Conservation (phyloP, 2,888 invertebrate genomes). For the Rhabditophanes sp. region DNA sequence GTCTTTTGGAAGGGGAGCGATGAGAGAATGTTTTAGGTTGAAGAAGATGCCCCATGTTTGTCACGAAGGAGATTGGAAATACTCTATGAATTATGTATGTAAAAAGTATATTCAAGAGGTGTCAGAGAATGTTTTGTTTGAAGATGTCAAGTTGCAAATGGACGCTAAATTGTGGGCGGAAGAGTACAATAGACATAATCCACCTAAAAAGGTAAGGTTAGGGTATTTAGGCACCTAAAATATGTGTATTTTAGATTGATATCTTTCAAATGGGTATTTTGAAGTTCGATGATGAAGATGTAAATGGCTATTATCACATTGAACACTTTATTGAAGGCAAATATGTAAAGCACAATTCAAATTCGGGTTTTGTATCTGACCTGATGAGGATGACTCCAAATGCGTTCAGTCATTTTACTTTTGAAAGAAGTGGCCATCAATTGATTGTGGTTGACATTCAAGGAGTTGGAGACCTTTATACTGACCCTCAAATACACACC, state of each 20-base stretch:
- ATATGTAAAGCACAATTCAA: slow-evolving; percentile 53
- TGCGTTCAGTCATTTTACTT: slow-evolving; percentile 53
- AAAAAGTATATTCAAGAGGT: slow-evolving; percentile 49
- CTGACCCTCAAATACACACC: slow-evolving; percentile 53
- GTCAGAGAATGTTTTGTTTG: slow-evolving; percentile 49
- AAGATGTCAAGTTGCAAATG: slow-evolving; percentile 53
- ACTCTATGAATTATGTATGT: slow-evolving; percentile 51
- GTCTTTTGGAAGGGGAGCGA: slow-evolving; percentile 51
- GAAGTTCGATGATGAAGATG: slow-evolving; percentile 48
- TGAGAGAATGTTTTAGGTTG: slow-evolving; percentile 52
- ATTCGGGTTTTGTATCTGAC: slow-evolving; percentile 52
- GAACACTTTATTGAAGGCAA: slow-evolving; percentile 53
- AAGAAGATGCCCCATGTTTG: slow-evolving; percentile 46
- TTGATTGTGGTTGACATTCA: slow-evolving; percentile 53
- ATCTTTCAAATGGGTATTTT: slow-evolving; percentile 52
- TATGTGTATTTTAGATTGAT: slow-evolving; percentile 46
- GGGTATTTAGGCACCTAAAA: not conserved
- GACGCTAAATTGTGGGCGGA: slow-evolving; percentile 54
- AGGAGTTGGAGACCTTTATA: slow-evolving; percentile 53
- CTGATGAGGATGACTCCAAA: slow-evolving; percentile 49
- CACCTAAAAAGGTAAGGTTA: slow-evolving; percentile 50
- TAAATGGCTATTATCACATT: slow-evolving; percentile 48
- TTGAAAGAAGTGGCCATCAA: slow-evolving; percentile 52
- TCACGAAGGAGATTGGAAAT: slow-evolving; percentile 47
- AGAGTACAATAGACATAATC: slow-evolving; percentile 52